Conservation (phyloP, 2,797 vertebrate species). For the Rhynchonycteris naso region DNA sequence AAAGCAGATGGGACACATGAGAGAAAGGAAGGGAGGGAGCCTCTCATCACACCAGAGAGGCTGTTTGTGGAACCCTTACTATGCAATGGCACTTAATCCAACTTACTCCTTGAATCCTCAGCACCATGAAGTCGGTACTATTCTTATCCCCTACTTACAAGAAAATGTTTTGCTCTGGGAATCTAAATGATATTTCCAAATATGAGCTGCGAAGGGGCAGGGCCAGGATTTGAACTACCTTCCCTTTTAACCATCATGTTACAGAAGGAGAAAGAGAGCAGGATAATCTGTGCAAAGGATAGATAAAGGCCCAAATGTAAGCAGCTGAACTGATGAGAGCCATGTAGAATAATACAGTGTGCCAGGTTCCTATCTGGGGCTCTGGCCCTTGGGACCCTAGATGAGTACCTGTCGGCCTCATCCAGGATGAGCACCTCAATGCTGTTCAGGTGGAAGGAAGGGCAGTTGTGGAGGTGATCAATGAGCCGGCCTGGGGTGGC, state of each 20-base stretch:
- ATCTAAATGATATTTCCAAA: neutral
- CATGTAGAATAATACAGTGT: fast-evolving
- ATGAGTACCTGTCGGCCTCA: slow-evolving; percentile 94
- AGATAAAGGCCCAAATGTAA: neutral
- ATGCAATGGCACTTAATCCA: fast-evolving
- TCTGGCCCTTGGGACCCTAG: neutral
- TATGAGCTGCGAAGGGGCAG: neutral
- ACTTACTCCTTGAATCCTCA: neutral
- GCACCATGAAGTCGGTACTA: neutral
- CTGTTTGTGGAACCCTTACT: neutral
- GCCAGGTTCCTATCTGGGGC: neutral
- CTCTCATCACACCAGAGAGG: neutral
- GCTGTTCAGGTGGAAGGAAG: slow-evolving; percentile 94
- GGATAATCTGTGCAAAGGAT: neutral
- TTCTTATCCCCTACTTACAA: neutral
- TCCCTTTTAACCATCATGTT: neutral
- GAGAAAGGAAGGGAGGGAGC: neutral
- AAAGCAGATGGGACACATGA: neutral
- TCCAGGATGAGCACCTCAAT: slow-evolving; percentile 98
- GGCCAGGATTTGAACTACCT: neutral
- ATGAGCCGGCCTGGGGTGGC: slow-evolving; percentile 98
- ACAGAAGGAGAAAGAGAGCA: neutral
- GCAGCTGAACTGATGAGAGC: neutral
- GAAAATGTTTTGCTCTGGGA: neutral
- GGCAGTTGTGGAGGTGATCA: slow-evolving; percentile 98